phyloP scores from a whole-genome alignment of 2,113 vertebrate genomes.

The Gallinago jamesoni region DNA sequence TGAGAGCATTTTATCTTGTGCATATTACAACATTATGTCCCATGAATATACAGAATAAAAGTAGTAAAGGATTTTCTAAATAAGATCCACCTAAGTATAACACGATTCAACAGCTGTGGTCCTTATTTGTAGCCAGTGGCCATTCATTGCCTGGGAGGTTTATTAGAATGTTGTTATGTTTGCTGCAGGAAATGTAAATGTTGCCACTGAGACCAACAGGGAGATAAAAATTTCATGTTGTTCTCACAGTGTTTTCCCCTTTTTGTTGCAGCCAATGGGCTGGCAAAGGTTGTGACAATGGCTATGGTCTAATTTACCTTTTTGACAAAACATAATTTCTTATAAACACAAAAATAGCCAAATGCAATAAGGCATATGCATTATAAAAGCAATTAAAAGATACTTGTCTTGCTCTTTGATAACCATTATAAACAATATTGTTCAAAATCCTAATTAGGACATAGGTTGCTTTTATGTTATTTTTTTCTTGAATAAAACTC shows the following conservation, averaged over 20 bases:
- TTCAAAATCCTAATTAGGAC: conserved; percentile 40
- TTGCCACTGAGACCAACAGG: neutral
- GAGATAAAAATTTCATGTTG: neutral
- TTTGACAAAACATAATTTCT: neutral
- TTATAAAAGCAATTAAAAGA: conserved; percentile 37
- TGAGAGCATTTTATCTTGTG: neutral
- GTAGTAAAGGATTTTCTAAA: neutral
- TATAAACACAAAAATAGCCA: neutral
- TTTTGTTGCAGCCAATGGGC: neutral
- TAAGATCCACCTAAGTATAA: neutral
- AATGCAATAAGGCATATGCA: neutral
- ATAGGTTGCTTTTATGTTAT: conserved; percentile 41
- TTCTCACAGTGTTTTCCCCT: neutral
- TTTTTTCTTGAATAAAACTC: conserved; percentile 36
- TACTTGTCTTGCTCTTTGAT: conserved; percentile 35
- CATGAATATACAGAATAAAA: neutral
- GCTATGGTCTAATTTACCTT: neutral
- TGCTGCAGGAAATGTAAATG: neutral
- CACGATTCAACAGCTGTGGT: neutral
- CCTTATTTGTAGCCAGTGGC: neutral
- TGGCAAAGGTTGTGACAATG: neutral
- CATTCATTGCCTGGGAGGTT: neutral
- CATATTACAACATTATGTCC: neutral
- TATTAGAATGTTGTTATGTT: neutral
- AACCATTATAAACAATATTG: conserved; percentile 27